Evolutionary conservation across 2,113 vertebrate genomes (phyloP).

Genomic region (Xyrauchen texanus): DNA sequence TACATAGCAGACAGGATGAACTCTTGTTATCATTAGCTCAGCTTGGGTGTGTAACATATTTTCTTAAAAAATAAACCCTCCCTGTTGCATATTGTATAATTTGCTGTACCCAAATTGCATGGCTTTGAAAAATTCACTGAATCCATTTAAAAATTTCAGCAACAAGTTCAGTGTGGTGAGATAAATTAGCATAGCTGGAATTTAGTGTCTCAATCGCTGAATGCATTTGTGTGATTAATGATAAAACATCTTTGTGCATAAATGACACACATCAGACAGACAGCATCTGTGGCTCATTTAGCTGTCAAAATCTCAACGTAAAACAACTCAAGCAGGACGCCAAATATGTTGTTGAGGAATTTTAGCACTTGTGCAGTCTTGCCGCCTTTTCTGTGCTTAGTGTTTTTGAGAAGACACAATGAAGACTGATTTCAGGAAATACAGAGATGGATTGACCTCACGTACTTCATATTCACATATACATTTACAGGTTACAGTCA

Average conservation of each 20-base stretch:
- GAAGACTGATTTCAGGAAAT: conserved; percentile 4
- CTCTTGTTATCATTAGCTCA: conserved; percentile 3
- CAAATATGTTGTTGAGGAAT: conserved; percentile 39
- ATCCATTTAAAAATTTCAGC: background rate
- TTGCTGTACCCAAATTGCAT: background rate
- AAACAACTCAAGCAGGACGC: conserved; percentile 30
- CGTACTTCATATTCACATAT: background rate
- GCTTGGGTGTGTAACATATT: background rate
- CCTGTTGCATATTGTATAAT: conserved; percentile 1
- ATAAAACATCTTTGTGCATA: conserved; percentile 25
- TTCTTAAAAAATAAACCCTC: conserved; percentile 23
- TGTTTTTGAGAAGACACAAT: conserved; percentile 26
- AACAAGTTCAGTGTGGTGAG: background rate
- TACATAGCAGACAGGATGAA: background rate
- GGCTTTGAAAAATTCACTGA: background rate
- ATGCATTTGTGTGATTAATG: conserved; percentile 33
- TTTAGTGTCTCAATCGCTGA: background rate
- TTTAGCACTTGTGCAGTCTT: conserved; percentile 46
- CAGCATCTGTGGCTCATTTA: conserved; percentile 33
- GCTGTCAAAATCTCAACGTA: conserved; percentile 34
- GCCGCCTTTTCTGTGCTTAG: background rate
- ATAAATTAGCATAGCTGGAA: conserved; percentile 7
- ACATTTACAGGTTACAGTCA: no score
- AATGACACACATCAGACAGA: conserved; percentile 34
- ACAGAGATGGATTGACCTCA: background rate